These are phyloP conservation scores for Lepilemur septentrionalis DNA, from an alignment of 2,797 vertebrate species.

Conservation along the genomic window DNA sequence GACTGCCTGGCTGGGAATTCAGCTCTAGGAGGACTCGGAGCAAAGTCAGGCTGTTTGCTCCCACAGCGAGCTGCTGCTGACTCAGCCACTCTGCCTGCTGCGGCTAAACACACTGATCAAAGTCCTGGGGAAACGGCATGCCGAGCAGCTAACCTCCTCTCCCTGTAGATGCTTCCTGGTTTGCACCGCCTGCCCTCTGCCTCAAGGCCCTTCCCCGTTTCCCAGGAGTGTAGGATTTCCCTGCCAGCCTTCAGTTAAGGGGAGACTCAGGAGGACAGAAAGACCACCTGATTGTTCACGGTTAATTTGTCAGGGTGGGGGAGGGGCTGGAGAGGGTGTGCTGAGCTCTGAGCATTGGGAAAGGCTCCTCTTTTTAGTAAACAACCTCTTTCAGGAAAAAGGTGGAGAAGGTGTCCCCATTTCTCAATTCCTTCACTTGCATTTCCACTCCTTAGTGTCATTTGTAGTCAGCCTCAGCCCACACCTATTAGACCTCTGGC, in stretches of 20 bases:
- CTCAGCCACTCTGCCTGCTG: not conserved
- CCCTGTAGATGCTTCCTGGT: not conserved
- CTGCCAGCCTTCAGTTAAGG: not conserved
- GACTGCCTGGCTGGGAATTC: slow-evolving; percentile 29
- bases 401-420: not conserved
- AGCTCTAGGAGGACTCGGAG: not conserved
- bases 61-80: not conserved
- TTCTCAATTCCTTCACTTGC: not conserved
- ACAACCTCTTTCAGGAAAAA: not conserved
- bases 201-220: not conserved
- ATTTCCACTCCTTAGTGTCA: not conserved
- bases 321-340: rapidly evolving
- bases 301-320: not conserved
- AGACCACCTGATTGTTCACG: not conserved
- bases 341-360: not conserved
- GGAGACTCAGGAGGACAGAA: not conserved
- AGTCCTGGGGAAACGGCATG: not conserved
- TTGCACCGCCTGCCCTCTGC: not conserved
- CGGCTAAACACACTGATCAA: not conserved
- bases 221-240: not conserved
- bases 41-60: not conserved
- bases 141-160: not conserved
- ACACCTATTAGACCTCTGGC: rapidly evolving
- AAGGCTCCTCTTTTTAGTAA: not conserved
- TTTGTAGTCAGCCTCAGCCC: not conserved